Evolutionary conservation across 2,113 vertebrate species (phyloP).

Genomic region (Willisornis vidua): DNA sequence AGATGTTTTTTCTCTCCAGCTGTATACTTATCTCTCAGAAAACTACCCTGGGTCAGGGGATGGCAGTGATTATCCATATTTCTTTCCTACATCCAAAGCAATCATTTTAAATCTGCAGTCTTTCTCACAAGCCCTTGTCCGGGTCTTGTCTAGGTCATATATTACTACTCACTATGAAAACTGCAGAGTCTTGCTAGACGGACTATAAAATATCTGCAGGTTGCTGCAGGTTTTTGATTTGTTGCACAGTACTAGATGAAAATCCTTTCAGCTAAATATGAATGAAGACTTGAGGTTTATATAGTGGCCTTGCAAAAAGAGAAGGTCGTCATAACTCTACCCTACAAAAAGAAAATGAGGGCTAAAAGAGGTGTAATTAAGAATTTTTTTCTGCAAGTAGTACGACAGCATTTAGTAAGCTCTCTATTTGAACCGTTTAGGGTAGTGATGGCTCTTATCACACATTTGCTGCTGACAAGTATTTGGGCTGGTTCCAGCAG

Average conservation of each 20-base stretch:
- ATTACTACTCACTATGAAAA: slow-evolving; percentile 71
- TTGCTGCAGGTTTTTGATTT: slow-evolving; percentile 63
- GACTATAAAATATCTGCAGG: slow-evolving; percentile 58
- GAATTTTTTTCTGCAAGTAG: not conserved
- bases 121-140: slow-evolving; percentile 66
- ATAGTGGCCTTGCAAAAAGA: slow-evolving; percentile 4
- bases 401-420: not conserved
- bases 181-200: slow-evolving; percentile 60
- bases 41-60: slow-evolving; percentile 49
- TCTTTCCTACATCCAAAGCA: slow-evolving; percentile 65
- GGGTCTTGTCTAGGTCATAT: slow-evolving; percentile 72
- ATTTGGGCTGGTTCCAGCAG: not conserved
- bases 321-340: slow-evolving; percentile 22
- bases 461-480: not conserved
- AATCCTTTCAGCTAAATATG: slow-evolving; percentile 68
- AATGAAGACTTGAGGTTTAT: slow-evolving; percentile 53
- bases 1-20: slow-evolving; percentile 65
- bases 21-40: slow-evolving; percentile 58
- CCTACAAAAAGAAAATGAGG: slow-evolving; percentile 47
- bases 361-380: slow-evolving; percentile 22
- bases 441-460: not conserved
- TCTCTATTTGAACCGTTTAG: not conserved
- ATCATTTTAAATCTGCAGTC: slow-evolving; percentile 64
- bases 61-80: slow-evolving; percentile 62
- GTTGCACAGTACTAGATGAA: slow-evolving; percentile 57